Evolutionary conservation across 2,113 vertebrate genomes (phyloP).

Genomic region (Heliornis fulica): DNA sequence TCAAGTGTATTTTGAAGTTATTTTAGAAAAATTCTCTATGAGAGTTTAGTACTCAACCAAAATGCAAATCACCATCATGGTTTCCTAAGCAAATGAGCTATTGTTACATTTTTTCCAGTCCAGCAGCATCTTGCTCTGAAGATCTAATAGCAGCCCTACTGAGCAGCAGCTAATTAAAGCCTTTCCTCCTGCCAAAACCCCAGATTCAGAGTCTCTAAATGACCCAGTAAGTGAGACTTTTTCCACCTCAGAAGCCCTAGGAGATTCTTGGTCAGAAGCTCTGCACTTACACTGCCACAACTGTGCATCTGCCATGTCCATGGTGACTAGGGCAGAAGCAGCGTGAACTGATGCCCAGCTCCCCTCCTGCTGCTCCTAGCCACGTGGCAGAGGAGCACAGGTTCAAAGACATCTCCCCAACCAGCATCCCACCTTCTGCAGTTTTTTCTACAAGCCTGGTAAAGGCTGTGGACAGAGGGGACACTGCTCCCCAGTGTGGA

Average conservation of each 20-base stretch:
- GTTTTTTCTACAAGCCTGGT: background rate
- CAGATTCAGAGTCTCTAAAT: conserved; percentile 7
- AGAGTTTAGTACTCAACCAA: background rate
- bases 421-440: background rate
- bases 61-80: conserved; percentile 42
- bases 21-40: background rate
- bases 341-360: fast-evolving
- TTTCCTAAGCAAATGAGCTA: conserved; percentile 44
- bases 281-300: fast-evolving
- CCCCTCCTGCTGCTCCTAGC: background rate
- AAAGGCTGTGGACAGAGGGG: background rate
- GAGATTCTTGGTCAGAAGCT: background rate
- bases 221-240: conserved; percentile 24
- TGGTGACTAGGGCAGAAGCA: fast-evolving
- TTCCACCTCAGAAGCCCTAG: background rate
- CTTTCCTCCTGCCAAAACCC: conserved; percentile 26
- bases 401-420: background rate
- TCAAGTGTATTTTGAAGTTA: background rate
- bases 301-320: background rate
- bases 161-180: conserved; percentile 54
- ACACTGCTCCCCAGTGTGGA: background rate
- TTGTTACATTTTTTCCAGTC: conserved; percentile 45
- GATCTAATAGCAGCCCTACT: conserved; percentile 43
- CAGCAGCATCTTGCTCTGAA: conserved; percentile 43
- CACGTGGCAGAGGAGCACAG: fast-evolving